Evolutionary conservation across 2,888 invertebrate species (phyloP).

Genomic region (Prosapia bicincta): DNA sequence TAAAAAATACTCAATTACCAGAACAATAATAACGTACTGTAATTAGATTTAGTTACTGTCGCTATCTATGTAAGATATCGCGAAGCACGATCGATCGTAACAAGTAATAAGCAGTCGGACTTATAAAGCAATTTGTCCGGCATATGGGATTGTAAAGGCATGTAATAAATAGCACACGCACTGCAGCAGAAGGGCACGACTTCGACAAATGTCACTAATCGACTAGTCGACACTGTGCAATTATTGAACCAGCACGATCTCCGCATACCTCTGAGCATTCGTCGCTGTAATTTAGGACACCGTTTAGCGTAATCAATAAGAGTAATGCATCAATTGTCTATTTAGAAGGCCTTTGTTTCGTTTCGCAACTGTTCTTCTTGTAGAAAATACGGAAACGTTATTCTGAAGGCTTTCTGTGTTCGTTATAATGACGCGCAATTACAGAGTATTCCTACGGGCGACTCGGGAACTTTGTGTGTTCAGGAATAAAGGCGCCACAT

Average conservation of each 20-base stretch:
- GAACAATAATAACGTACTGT: not conserved
- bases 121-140: not conserved
- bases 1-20: not conserved
- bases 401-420: too few relatives aligned
- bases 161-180: not conserved
- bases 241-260: not conserved
- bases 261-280: not conserved
- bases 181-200: not conserved
- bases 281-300: not conserved
- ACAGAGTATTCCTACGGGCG: not conserved
- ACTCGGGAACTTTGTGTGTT: not conserved
- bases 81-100: not conserved
- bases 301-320: not conserved
- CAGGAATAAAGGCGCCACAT: not conserved
- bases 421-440: not conserved
- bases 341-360: not conserved
- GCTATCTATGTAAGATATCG: not conserved
- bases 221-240: not conserved
- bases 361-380: not conserved
- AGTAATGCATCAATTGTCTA: not conserved
- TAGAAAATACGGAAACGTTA: not conserved
- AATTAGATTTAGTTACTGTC: not conserved
- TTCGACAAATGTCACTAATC: not conserved
- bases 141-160: not conserved
- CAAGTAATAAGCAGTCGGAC: not conserved